Evolutionary conservation across 2,113 vertebrate species (phyloP), one percentile per base, ranked within the genome.

Genomic region (Catharus minimus): DNA sequence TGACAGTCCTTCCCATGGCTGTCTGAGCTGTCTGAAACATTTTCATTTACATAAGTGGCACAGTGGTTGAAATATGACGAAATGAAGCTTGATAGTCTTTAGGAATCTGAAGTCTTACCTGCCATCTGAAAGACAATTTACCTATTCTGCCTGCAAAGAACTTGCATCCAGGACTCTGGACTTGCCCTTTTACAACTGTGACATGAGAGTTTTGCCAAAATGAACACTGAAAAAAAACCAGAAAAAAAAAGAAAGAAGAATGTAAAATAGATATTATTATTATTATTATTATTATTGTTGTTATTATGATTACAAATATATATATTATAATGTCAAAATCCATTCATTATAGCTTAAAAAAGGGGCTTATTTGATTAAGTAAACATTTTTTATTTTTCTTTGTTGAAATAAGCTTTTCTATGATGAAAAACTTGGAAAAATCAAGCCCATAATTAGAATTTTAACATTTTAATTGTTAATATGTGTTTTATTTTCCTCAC

Each of bases 21-120:
- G 94, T 82, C 56, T 82, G 80, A 96, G 62, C 41, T 32, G 82
- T 91, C 67, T 95, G 77, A 89, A 88, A 81, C 74, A n/a, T 90
- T 87, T 81, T 79, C 65, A 82, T 92, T 90, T 68, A 36, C 67
- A 9, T 87, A 92, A 88, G 27, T 90, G 93, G 33, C 66, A 81
- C 33, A 71, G 50, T 77, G 30, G 68, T 67, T 88, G 69, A 71
- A 49, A 24, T 82, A 75, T 62, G 69, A 68, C 57, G 94, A 89
- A 94, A 72, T 75, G n/a, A 41, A 76, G 11, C 36, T 82, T 92
- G 41, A 73, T 91, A 30, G 46, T 93, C 85, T 82, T 80, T 83
- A 93, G 75, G 82, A 83, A 41, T 44, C 15, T 55, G 69, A 86
- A 73, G 73, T 53, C 11, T 64, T 81, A 65, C 27, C 58, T 79